These are phyloP conservation scores for Lordiphosa fenestrarum DNA, from an alignment of 2,888 invertebrate genomes.

Conservation along the genomic window DNA sequence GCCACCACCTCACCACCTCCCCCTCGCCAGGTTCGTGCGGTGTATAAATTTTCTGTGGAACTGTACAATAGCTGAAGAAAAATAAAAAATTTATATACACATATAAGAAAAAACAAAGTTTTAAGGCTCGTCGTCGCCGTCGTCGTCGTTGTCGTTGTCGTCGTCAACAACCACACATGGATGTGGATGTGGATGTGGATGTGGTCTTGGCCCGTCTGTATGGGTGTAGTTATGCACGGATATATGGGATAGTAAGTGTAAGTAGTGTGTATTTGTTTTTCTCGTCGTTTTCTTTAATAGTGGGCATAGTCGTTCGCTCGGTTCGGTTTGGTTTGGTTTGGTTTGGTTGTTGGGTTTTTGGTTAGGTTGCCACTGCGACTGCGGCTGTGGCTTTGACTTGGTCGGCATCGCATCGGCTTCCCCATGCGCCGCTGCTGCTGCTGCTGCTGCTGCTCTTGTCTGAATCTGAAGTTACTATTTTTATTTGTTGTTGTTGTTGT, in stretches of 20 bases:
- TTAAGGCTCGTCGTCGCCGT: slow-evolving; percentile 26
- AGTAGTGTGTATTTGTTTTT: slow-evolving; percentile 71
- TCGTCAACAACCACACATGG: slow-evolving; percentile 22
- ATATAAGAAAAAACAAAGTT: slow-evolving; percentile 60
- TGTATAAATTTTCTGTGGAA: slow-evolving; percentile 73
- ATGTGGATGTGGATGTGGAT: slow-evolving; percentile 11
- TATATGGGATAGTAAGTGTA: slow-evolving; percentile 62
- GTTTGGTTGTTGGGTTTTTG: slow-evolving; percentile 21
- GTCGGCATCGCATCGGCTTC: slow-evolving; percentile 21
- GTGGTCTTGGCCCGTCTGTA: slow-evolving; percentile 13
- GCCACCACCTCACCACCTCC: slow-evolving; percentile 14
- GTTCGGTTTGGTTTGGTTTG: slow-evolving; percentile 8
- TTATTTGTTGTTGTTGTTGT: slow-evolving; percentile 1
- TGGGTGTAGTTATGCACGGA: slow-evolving; percentile 39
- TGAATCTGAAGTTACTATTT: slow-evolving; percentile 5
- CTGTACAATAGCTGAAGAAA: slow-evolving; percentile 71
- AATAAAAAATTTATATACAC: slow-evolving; percentile 44
- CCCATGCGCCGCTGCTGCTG: slow-evolving; percentile 8
- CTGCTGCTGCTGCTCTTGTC: slow-evolving; percentile 5
- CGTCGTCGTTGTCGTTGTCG: neutral
- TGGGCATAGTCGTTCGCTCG: slow-evolving; percentile 34
- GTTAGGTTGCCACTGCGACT: slow-evolving; percentile 42
- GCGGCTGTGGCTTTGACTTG: slow-evolving; percentile 40
- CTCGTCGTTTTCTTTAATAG: slow-evolving; percentile 60
- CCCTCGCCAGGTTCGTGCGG: slow-evolving; percentile 47